Percentiles rank a stretch among this genome's conserved stretches.
phyloP scores from a whole-genome alignment of 2,888 invertebrate genomes.

The Dryococelus australis region DNA sequence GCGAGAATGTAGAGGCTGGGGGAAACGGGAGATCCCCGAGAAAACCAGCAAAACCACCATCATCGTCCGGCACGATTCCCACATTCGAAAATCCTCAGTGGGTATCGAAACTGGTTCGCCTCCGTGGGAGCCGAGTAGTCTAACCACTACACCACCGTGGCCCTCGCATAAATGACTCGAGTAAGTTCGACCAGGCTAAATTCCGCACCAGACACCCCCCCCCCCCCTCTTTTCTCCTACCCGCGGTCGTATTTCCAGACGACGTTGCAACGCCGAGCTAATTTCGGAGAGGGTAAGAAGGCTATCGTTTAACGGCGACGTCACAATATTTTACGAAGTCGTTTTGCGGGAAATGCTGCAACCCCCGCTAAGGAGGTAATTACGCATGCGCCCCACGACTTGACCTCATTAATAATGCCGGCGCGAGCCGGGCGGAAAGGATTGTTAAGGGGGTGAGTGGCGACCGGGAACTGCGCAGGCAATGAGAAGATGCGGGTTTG shows the following conservation, averaged over 20 bases:
- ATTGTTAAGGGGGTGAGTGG: neutral
- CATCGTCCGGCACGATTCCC: too few species aligned
- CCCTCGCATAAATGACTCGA: too few species aligned
- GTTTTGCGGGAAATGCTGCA: neutral
- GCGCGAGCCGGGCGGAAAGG: neutral
- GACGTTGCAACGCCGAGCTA: neutral
- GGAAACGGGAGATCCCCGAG: too few species aligned
- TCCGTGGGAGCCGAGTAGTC: too few species aligned
- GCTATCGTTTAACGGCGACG: neutral
- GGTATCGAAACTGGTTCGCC: too few species aligned
- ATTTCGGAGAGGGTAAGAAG: neutral
- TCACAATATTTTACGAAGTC: slow-evolving; percentile 3
- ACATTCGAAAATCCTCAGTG: too few species aligned
- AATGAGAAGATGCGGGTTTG: neutral
- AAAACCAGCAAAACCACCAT: too few species aligned
- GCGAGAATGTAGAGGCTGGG: too few species aligned
- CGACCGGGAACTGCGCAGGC: neutral
- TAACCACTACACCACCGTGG: too few species aligned
- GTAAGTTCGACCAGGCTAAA: too few species aligned
- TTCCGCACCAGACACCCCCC: too few species aligned
- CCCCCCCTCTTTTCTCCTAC: too few species aligned
- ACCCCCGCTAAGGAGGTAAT: neutral
- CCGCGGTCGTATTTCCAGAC: neutral
- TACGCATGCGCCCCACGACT: neutral
- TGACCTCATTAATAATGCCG: neutral